phyloP scores from a whole-genome alignment of 2,113 vertebrate species.

The Brachyistius frenatus region DNA sequence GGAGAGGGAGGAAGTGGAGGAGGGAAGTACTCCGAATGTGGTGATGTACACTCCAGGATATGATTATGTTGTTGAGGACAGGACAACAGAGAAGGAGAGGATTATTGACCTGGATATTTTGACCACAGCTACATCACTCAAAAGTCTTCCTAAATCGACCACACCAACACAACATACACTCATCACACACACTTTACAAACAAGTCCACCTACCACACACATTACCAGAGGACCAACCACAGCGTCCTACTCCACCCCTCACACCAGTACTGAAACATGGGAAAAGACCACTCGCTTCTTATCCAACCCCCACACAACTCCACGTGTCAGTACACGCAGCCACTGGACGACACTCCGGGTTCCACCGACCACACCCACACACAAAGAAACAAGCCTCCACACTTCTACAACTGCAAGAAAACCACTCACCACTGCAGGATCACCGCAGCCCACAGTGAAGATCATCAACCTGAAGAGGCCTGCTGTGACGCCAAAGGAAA shows the following conservation, averaged over 20 bases:
- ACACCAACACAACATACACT: slow-evolving; percentile 25
- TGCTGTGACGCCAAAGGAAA: slow-evolving; percentile 33
- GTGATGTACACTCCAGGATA: slow-evolving; percentile 71
- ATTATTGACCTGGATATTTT: slow-evolving; percentile 70
- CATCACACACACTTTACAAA: slow-evolving; percentile 48
- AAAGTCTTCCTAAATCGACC: slow-evolving; percentile 44
- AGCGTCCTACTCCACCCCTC: slow-evolving; percentile 35
- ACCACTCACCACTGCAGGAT: not conserved
- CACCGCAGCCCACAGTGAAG: slow-evolving; percentile 56
- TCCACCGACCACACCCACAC: slow-evolving; percentile 1
- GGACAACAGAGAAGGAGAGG: slow-evolving; percentile 50
- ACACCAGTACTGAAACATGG: slow-evolving; percentile 51
- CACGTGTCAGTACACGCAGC: slow-evolving; percentile 25
- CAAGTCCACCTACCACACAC: slow-evolving; percentile 33
- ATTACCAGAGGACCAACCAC: slow-evolving; percentile 38
- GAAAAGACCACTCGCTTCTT: slow-evolving; percentile 41
- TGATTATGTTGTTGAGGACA: slow-evolving; percentile 79
- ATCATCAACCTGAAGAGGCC: slow-evolving; percentile 59
- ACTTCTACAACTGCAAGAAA: slow-evolving; percentile 36
- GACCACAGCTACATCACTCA: slow-evolving; percentile 38
- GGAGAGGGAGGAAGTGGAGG: slow-evolving; percentile 61
- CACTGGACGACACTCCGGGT: slow-evolving; percentile 43
- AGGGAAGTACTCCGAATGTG: slow-evolving; percentile 76
- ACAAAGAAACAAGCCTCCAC: slow-evolving; percentile 11
- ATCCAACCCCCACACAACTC: slow-evolving; percentile 30